phyloP scores from a whole-genome alignment of 2,888 invertebrate genomes.

The Rhamnusium bicolor region DNA sequence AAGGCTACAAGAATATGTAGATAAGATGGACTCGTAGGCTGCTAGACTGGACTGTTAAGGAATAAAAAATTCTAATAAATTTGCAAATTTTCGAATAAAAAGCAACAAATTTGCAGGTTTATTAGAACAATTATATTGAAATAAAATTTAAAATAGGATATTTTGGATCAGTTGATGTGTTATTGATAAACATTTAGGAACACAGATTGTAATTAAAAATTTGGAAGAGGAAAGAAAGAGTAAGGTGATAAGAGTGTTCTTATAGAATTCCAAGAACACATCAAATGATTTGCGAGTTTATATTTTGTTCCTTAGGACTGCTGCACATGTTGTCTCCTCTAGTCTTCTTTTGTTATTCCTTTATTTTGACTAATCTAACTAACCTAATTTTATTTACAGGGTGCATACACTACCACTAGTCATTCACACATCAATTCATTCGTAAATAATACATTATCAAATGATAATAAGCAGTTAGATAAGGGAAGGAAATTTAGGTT shows the following conservation, averaged over 20 bases:
- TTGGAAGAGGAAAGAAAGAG: constrained; percentile 34
- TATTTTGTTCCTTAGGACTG: not conserved
- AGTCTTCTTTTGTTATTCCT: constrained; percentile 1
- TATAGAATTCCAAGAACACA: constrained; percentile 64
- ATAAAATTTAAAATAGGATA: constrained; percentile 41
- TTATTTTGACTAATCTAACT: constrained; percentile 23
- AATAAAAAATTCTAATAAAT: constrained; percentile 28
- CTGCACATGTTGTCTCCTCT: constrained; percentile 2
- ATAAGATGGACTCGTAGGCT: constrained; percentile 24
- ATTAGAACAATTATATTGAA: constrained; percentile 38
- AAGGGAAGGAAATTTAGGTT: constrained; percentile 36
- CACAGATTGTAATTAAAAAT: constrained; percentile 37
- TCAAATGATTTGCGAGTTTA: constrained; percentile 56
- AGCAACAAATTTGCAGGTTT: constrained; percentile 29
- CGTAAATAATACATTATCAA: constrained; percentile 29
- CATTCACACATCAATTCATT: constrained; percentile 38
- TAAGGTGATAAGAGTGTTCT: constrained; percentile 30
- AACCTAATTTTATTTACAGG: constrained; percentile 33
- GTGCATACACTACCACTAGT: constrained; percentile 34
- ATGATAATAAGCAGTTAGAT: constrained; percentile 39
- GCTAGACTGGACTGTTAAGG: constrained; percentile 38
- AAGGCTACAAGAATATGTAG: constrained; percentile 23
- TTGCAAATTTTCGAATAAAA: constrained; percentile 21
- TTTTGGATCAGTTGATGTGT: constrained; percentile 66
- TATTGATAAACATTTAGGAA: constrained; percentile 57